Conservation (phyloP, 2,797 vertebrate species). For the Chlorospingus semifuscus region DNA sequence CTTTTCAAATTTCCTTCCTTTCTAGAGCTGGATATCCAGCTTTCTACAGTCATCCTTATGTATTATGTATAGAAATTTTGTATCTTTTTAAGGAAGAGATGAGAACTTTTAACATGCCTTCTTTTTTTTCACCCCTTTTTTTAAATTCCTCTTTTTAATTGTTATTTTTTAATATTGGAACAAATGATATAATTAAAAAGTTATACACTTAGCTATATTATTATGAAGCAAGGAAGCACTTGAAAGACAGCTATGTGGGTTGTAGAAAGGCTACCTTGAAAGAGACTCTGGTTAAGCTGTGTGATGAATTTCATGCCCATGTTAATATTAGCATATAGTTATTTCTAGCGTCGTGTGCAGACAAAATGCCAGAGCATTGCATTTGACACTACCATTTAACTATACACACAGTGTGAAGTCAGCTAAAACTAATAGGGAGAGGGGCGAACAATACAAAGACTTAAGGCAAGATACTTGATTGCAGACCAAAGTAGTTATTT, state of each 20-base stretch:
- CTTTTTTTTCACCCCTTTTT: accelerated
- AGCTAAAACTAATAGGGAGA: neutral
- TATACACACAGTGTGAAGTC: neutral
- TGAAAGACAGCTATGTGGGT: neutral
- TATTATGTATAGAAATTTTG: neutral
- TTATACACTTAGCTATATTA: too few species aligned
- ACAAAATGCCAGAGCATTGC: neutral
- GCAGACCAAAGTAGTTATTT: neutral
- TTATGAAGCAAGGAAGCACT: neutral
- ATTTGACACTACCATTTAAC: neutral
- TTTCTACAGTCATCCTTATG: neutral
- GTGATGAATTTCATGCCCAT: neutral
- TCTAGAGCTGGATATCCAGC: neutral
- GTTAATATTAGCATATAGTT: neutral
- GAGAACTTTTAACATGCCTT: neutral
- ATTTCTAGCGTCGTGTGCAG: neutral
- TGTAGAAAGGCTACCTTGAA: neutral
- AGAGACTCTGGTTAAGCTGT: neutral
- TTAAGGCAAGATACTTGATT: neutral
- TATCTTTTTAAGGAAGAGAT: neutral
- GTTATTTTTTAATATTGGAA: accelerated
- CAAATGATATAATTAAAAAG: neutral
- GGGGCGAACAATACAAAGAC: neutral
- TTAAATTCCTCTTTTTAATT: accelerated
- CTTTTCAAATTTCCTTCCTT: neutral